phyloP scores from a whole-genome alignment of 2,797 vertebrate species.

The Steatocranus sp. region DNA sequence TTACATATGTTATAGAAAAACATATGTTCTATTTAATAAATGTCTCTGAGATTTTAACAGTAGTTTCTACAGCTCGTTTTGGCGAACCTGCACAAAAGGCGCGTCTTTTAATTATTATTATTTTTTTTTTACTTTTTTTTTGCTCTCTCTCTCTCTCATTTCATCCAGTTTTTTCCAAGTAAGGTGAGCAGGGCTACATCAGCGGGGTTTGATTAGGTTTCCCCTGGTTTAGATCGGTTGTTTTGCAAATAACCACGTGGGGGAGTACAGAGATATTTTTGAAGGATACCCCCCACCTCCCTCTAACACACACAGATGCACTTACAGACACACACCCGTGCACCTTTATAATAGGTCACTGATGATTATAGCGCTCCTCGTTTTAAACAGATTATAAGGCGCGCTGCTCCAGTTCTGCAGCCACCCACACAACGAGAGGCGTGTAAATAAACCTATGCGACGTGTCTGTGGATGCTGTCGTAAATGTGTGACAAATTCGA shows the following conservation, averaged over 20 bases:
- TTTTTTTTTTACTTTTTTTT: neutral
- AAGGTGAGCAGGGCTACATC: conserved; percentile 49
- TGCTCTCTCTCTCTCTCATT: neutral
- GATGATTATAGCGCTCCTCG: conserved; percentile 68
- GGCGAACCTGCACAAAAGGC: neutral
- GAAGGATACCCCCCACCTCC: conserved; percentile 25
- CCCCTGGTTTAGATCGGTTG: conserved; percentile 70
- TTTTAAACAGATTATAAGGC: conserved; percentile 72
- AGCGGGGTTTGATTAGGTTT: conserved; percentile 64
- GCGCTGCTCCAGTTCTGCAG: conserved; percentile 54
- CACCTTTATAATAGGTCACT: conserved; percentile 72
- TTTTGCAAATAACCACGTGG: conserved; percentile 85
- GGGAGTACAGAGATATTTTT: conserved; percentile 80
- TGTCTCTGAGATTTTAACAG: conserved; percentile 44
- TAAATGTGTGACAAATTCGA: conserved; percentile 46
- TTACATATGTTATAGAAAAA: conserved; percentile 56
- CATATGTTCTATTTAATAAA: conserved; percentile 64
- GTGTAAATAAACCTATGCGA: conserved; percentile 50
- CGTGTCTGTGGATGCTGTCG: conserved; percentile 35
- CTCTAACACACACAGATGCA: neutral
- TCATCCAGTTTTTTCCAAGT: conserved; percentile 9
- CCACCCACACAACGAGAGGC: conserved; percentile 47
- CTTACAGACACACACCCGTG: conserved; percentile 25
- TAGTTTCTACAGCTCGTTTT: neutral
- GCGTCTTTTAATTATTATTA: neutral